Base-by-base conservation (phyloP, 2,888 invertebrate species). In the Acanthosepion pharaonis region DNA sequence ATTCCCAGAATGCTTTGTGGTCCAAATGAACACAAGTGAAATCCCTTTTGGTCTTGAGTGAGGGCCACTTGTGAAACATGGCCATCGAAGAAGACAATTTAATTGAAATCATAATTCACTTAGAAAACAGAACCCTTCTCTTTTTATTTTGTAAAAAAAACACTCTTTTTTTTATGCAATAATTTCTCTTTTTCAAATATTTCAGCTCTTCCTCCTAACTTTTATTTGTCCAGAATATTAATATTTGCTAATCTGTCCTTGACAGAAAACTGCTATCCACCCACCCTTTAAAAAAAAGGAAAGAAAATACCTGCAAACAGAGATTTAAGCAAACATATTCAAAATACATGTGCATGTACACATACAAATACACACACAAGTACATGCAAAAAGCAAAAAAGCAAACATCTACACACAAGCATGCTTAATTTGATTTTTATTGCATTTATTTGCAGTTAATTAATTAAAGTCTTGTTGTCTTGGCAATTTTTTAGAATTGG, bases 71-170 rank as follows among this genome's bases (percentile, higher is more conserved):
- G 15, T 78, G n/a, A 78, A 78, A 78, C 78, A 78, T 33, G 78
- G 78, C 20, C n/a, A 11, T 78, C 33, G 11, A 78, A 78, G 78
- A 78, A 78, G 33, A 78, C n/a, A 78, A 78, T 78, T 78, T 78
- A 78, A 78, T 78, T 78, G 78, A 78, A 78, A n/a, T 78, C 78
- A 78, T 78, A 78, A 78, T 33, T 78, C 78, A 78, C 78, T 78
- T 78, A 78, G 33, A 33, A 78, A 78, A 78, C 78, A 78, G 28
- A n/a, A n/a, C 78, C 78, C 8, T 78, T 78, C 8, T 78, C 5
- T 78, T 78, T n/a, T 78, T 78, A 9, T 15, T 9, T 78, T 78
- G 8, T 55, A 55, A n/a, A 33, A 78, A 78, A 78, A 6, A 78
- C n/a, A 1, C 6, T 78, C n/a, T 78, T n/a, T n/a, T 78, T 15